Evolutionary conservation across 2,797 vertebrate species (phyloP).

Genomic region (Lutra lutra): DNA sequence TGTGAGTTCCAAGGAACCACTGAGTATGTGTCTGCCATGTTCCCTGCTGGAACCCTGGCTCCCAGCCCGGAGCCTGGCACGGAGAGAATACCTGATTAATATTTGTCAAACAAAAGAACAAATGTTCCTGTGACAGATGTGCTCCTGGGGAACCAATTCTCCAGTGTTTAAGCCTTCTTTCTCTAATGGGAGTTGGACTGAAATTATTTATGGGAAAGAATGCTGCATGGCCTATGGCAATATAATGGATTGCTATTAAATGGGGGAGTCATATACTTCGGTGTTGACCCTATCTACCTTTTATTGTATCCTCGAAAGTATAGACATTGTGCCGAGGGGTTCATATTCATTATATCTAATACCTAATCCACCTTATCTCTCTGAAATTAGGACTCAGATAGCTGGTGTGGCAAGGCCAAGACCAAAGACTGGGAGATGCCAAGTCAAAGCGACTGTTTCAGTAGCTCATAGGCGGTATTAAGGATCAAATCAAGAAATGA

Average conservation of each 20-base stretch:
- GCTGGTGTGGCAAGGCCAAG: background rate
- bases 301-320: background rate
- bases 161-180: background rate
- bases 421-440: background rate
- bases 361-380: background rate
- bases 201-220: background rate
- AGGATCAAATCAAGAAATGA: background rate
- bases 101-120: background rate
- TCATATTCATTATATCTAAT: background rate
- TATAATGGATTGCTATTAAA: background rate
- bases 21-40: background rate
- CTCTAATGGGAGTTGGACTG: background rate
- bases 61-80: background rate
- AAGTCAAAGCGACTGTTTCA: background rate
- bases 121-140: conserved; percentile 5
- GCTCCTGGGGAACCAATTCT: background rate
- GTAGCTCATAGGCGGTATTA: background rate
- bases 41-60: background rate
- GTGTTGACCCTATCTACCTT: background rate
- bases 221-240: background rate
- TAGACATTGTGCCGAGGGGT: background rate
- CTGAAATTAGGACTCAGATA: background rate
- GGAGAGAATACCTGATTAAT: background rate
- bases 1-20: background rate
- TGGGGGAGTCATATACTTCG: background rate